A percentile compares a stretch with the other conserved stretches of the same genome.
phyloP scores from a whole-genome alignment of 35 echinoderm and acorn worm species.

The Patiria miniata region DNA sequence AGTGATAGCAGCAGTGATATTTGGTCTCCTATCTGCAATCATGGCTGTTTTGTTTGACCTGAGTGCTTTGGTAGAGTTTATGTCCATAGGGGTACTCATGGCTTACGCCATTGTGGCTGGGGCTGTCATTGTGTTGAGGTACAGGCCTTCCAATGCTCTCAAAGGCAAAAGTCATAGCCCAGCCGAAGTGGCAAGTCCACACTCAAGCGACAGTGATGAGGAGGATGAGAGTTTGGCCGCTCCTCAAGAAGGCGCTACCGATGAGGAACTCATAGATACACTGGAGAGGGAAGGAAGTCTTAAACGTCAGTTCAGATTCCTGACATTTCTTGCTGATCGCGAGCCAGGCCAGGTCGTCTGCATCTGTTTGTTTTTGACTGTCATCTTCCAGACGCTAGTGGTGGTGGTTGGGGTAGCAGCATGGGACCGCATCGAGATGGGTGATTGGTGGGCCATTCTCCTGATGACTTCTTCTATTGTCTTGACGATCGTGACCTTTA shows the following conservation, averaged over 20 bases:
- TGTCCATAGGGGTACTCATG: slow-evolving; percentile 86
- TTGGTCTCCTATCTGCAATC: slow-evolving; percentile 44
- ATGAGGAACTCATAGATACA: not conserved
- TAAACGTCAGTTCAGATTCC: slow-evolving; percentile 18
- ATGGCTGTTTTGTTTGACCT: slow-evolving; percentile 64
- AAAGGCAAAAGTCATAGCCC: not conserved
- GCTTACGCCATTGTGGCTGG: slow-evolving; percentile 73
- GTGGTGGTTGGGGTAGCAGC: slow-evolving; percentile 8
- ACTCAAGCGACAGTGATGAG: not conserved
- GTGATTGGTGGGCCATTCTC: slow-evolving; percentile 51
- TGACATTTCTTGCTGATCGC: not conserved
- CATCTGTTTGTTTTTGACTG: slow-evolving; percentile 27
- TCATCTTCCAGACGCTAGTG: slow-evolving; percentile 11
- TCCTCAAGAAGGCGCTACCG: not conserved
- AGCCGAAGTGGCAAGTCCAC: not conserved
- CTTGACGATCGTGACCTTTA: slow-evolving; percentile 46
- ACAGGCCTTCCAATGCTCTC: slow-evolving; percentile 18
- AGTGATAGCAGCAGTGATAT: slow-evolving; percentile 50
- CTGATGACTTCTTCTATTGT: not conserved
- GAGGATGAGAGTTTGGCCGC: not conserved
- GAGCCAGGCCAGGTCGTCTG: slow-evolving; percentile 36
- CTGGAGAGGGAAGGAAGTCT: slow-evolving; percentile 10
- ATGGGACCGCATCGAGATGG: not conserved
- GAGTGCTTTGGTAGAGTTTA: slow-evolving; percentile 77
- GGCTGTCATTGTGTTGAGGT: slow-evolving; percentile 69